phyloP scores from a whole-genome alignment of 1,140 invertebrate genomes.

The Drosophila kepulauana region DNA sequence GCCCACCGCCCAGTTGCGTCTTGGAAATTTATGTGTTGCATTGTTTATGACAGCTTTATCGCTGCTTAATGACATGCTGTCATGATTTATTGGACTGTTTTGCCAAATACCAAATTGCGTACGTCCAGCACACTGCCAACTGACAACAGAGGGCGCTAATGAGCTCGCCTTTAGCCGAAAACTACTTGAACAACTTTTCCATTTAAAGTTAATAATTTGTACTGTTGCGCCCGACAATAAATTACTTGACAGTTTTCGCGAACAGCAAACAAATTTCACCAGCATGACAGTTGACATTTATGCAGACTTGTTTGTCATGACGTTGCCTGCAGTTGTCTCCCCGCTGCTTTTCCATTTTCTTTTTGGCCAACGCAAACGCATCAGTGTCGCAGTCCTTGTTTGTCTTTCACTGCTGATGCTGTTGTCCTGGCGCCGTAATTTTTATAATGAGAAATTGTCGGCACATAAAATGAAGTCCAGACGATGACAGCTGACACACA shows the following conservation, averaged over 20 bases:
- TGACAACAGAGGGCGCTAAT: slow-evolving; percentile 54
- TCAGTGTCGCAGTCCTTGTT: slow-evolving; percentile 31
- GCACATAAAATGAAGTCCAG: slow-evolving; percentile 81
- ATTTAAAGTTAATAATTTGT: slow-evolving; percentile 57
- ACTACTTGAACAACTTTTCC: slow-evolving; percentile 54
- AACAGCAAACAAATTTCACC: slow-evolving; percentile 55
- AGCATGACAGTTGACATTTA: slow-evolving; percentile 70
- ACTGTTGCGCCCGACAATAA: slow-evolving; percentile 36
- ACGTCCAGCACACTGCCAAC: slow-evolving; percentile 12
- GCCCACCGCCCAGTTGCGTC: background rate
- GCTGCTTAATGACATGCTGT: slow-evolving; percentile 74
- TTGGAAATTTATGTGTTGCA: slow-evolving; percentile 75
- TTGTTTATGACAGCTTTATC: slow-evolving; percentile 82
- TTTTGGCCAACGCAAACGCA: slow-evolving; percentile 1
- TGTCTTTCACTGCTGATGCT: slow-evolving; percentile 14
- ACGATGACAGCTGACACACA: slow-evolving; percentile 72
- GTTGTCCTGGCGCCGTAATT: slow-evolving; percentile 63
- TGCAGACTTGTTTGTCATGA: slow-evolving; percentile 63
- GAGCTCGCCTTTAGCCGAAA: slow-evolving; percentile 43
- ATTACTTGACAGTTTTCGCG: slow-evolving; percentile 37
- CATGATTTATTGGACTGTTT: slow-evolving; percentile 60
- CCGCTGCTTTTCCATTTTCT: background rate
- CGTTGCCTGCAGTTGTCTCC: slow-evolving; percentile 29
- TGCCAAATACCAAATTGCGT: background rate
- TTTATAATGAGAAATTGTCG: slow-evolving; percentile 84